Conservation (phyloP, 2,888 invertebrate genomes). For the Pandemis corylana region DNA sequence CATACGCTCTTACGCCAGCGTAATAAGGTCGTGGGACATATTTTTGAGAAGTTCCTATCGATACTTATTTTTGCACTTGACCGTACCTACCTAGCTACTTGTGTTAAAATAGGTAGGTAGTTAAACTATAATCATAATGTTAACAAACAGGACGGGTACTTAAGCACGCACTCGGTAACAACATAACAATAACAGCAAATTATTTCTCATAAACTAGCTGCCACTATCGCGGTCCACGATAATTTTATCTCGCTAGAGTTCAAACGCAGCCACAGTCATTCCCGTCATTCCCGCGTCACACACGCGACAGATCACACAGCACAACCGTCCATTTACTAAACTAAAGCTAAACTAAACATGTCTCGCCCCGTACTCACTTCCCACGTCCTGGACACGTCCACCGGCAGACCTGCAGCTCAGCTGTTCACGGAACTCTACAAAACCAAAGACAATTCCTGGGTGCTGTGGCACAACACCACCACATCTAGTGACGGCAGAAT, state of each 20-base stretch:
- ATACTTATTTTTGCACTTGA: too few relatives aligned
- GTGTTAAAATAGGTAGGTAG: neutral
- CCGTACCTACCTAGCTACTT: too few relatives aligned
- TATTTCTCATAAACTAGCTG: neutral
- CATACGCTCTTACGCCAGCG: too few relatives aligned
- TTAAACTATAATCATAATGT: too few relatives aligned
- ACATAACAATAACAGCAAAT: neutral
- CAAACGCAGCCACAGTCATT: neutral
- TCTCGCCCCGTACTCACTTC: conserved; percentile 88
- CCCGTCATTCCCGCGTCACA: neutral
- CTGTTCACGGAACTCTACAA: conserved; percentile 88
- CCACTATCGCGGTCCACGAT: conserved; percentile 5
- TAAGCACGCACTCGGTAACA: neutral
- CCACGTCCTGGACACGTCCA: conserved; percentile 90
- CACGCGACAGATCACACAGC: neutral
- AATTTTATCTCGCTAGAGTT: conserved; percentile 12
- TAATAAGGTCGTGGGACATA: too few relatives aligned
- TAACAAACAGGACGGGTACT: neutral
- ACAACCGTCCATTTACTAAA: neutral
- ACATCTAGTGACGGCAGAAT: conserved; percentile 89
- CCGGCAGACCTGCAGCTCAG: conserved; percentile 87
- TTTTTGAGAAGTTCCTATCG: too few relatives aligned
- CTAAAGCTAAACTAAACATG: conserved; percentile 52
- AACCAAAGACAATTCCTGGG: conserved; percentile 87
- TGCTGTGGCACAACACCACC: conserved; percentile 85